These are phyloP conservation scores for Pithys albifrons DNA, from an alignment of 2,113 vertebrate genomes.

Conservation along the genomic window DNA sequence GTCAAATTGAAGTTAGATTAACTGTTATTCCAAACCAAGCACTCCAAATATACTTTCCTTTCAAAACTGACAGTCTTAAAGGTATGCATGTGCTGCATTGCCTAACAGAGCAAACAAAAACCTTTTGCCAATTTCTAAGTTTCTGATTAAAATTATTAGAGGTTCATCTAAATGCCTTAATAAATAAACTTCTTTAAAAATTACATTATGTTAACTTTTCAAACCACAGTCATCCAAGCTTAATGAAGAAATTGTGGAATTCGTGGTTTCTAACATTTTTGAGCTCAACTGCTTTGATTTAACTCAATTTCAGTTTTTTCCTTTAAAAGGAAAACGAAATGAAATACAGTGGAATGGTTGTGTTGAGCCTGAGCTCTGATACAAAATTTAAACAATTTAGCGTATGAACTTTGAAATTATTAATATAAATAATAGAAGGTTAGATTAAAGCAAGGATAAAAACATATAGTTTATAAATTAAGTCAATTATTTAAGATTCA, in stretches of 20 bases:
- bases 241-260: neutral
- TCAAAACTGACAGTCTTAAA: neutral
- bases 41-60: neutral
- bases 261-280: neutral
- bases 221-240: neutral
- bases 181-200: neutral
- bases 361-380: neutral
- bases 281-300: neutral
- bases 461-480: constrained; percentile 36
- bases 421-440: neutral
- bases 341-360: neutral
- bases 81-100: neutral
- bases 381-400: neutral
- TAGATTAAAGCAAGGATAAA: constrained; percentile 19
- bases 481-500: constrained; percentile 1
- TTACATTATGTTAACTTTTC: neutral
- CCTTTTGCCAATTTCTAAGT: neutral
- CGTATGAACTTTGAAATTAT: neutral
- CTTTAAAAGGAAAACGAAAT: neutral
- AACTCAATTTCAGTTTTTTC: neutral
- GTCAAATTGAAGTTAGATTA: neutral
- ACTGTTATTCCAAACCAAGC: neutral
- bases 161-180: neutral
- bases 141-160: neutral
- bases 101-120: neutral